Base-by-base conservation (phyloP, 92 coral and sea anemone species). In the Palythoa grandis region DNA sequence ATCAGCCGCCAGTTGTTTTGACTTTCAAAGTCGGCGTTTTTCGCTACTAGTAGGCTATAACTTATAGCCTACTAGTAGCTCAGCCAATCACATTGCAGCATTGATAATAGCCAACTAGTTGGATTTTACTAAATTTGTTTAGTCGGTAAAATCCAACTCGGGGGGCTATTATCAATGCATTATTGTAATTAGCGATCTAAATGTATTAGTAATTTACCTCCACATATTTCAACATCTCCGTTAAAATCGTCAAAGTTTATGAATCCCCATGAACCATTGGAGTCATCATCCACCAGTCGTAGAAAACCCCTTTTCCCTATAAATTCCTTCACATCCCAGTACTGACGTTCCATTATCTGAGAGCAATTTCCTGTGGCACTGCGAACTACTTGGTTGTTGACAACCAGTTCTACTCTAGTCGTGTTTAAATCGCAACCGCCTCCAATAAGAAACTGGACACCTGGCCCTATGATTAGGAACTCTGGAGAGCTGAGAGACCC, bases 401-500 rank as follows among this genome's bases (percentile, higher is more conserved):
- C 73, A 71, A 82, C 74, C 5, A 88, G 78, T 57, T 88, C 91
- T 12, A 70, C 84, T 12, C 91, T 86, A 57, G 37, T 77, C 12
- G 16, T 11, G n/a, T 83, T 37, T 25, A 88, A 37, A 23, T 66
- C 52, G 74, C 91, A 82, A 8, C 91, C 91, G 40, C 91, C 91
- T 2, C 91, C 91, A 76, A 88, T 83, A 67, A 82, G 88, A 74
- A 88, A 88, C 15, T 68, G 25, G 10, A 76, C 72, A 39, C 68
- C 74, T 17, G 74, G 52, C 13, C 87, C 87, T 12, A 12, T 58
- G 35, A 88, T 88, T 19, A 83, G 43, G 74, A 88, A 88, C 11
- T 37, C 19, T 65, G 91, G 91, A 7, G 91, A 88, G 22, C 80
- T 88, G 20, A 83, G 38, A 17, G 87, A 82, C 76, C 91, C 91